Percentiles rank a stretch among this genome's conserved stretches.
These are phyloP conservation scores for Corythaeola cristata DNA, from an alignment of 2,113 vertebrate species.

Conservation along the genomic window DNA sequence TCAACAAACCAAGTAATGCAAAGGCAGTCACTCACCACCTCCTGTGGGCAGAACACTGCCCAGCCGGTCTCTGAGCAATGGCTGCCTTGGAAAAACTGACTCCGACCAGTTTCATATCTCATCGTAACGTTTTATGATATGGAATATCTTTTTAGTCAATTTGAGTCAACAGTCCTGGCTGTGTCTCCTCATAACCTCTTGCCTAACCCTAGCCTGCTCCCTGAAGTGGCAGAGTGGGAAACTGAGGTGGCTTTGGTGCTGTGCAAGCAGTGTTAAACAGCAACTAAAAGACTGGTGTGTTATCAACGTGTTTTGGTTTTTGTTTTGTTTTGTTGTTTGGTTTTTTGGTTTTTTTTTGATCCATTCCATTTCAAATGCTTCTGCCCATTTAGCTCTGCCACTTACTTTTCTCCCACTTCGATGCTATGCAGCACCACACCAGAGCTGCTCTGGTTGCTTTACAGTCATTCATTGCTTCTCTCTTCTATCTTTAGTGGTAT, in stretches of 20 bases:
- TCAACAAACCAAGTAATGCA: not conserved
- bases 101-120: not conserved
- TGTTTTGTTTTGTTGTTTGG: too few relatives aligned
- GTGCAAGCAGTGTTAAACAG: not conserved
- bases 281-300: not conserved
- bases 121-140: not conserved
- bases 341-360: too few relatives aligned
- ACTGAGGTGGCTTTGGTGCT: not conserved
- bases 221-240: not conserved
- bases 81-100: not conserved
- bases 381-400: not conserved
- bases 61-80: not conserved
- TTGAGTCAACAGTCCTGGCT: not conserved
- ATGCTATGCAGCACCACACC: rapidly evolving
- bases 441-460: not conserved
- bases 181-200: not conserved
- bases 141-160: not conserved
- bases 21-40: not conserved
- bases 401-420: not conserved
- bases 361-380: not conserved
- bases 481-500: not conserved
- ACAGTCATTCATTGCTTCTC: not conserved
- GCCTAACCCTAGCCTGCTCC: not conserved
- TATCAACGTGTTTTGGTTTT: not conserved
- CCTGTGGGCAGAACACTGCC: rapidly evolving